Evolutionary conservation across 2,888 invertebrate genomes (phyloP).

Genomic region (Amphipoea oculea): DNA sequence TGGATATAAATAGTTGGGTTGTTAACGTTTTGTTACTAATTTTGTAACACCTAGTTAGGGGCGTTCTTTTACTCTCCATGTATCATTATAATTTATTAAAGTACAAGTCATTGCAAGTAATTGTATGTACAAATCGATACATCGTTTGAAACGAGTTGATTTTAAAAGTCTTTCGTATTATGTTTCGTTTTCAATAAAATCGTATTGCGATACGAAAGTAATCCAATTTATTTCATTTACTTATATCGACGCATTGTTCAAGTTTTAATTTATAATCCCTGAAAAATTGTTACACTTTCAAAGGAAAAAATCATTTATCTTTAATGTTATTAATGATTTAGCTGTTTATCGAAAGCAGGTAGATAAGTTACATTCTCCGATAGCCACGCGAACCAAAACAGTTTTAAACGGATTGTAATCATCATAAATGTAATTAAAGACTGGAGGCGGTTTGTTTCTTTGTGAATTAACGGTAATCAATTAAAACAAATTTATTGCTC

Average conservation of each 20-base stretch:
- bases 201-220: conserved; percentile 40
- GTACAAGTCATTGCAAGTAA: conserved; percentile 81
- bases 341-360: conserved; percentile 55
- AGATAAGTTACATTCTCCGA: conserved; percentile 60
- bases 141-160: conserved; percentile 60
- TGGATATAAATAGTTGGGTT: conserved; percentile 62
- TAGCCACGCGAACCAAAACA: conserved; percentile 69
- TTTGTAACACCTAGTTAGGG: conserved; percentile 32
- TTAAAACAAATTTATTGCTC: conserved; percentile 84
- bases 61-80: conserved; percentile 5
- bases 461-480: conserved; percentile 86
- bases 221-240: conserved; percentile 23
- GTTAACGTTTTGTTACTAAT: conserved; percentile 43
- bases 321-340: conserved; percentile 51
- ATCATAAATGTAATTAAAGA: conserved; percentile 85
- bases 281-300: not conserved
- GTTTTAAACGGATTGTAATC: conserved; percentile 76
- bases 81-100: conserved; percentile 64
- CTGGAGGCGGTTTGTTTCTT: conserved; percentile 81
- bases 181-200: conserved; percentile 48
- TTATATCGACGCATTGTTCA: not conserved
- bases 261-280: not conserved
- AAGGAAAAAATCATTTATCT: conserved; percentile 28
- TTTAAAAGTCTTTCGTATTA: conserved; percentile 33
- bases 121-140: conserved; percentile 76